These are phyloP conservation scores for Oasisia sp. DNA, from an alignment of 2,888 invertebrate genomes.

Conservation along the genomic window DNA sequence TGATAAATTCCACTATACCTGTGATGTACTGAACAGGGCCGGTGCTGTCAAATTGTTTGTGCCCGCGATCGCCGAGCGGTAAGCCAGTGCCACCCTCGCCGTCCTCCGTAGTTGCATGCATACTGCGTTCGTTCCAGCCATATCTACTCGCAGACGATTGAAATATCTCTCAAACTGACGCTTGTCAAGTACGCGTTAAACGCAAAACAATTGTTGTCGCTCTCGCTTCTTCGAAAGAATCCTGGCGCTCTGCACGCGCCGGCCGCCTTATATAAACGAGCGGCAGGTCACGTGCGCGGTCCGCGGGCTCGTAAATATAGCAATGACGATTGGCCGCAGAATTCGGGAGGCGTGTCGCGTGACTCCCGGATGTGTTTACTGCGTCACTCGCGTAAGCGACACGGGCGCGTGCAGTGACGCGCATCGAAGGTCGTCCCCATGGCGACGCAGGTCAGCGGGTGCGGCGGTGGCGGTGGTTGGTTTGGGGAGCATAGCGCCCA, in stretches of 20 bases:
- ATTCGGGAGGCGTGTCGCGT: background rate
- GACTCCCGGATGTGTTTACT: slow-evolving; percentile 5
- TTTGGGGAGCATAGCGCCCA: background rate
- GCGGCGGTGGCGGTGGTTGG: background rate
- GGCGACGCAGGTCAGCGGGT: background rate
- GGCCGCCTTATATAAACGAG: background rate
- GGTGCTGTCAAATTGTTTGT: background rate
- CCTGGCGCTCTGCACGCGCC: background rate
- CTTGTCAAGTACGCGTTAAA: background rate
- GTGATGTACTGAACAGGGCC: background rate
- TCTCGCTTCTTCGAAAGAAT: background rate
- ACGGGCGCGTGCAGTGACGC: background rate
- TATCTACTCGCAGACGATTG: background rate
- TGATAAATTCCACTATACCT: background rate
- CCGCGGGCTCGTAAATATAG: background rate
- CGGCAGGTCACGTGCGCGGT: background rate
- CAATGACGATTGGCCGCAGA: background rate
- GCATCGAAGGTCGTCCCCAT: background rate
- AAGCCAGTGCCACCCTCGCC: background rate
- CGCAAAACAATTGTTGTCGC: background rate
- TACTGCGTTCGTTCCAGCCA: background rate
- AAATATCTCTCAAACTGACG: background rate
- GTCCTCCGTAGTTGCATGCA: background rate
- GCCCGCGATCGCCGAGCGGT: background rate
- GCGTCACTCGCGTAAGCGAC: background rate